phyloP scores from a whole-genome alignment of 2,888 invertebrate genomes.

The Brenthis ino region DNA sequence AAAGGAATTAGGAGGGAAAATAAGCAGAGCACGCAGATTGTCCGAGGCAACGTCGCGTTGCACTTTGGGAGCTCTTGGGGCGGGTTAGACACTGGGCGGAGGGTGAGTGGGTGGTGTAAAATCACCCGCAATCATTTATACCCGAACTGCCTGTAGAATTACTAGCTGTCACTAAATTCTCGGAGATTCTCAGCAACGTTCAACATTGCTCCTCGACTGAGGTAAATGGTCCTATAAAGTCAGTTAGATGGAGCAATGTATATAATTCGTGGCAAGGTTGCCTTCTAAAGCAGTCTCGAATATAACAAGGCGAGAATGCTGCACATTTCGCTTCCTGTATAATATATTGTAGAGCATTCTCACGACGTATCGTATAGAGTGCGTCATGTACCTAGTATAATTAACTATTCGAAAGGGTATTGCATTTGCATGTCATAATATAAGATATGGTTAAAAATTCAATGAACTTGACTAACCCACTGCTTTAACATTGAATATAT shows the following conservation, averaged over 20 bases:
- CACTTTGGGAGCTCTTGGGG: slow-evolving; percentile 65
- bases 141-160: slow-evolving; percentile 81
- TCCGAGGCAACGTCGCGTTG: slow-evolving; percentile 79
- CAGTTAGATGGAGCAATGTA: slow-evolving; percentile 43
- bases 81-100: slow-evolving; percentile 63
- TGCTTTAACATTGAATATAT: too few species aligned
- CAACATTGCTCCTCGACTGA: slow-evolving; percentile 35
- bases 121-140: slow-evolving; percentile 83
- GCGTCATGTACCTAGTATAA: slow-evolving; percentile 35
- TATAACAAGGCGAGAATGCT: slow-evolving; percentile 50
- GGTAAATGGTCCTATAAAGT: slow-evolving; percentile 27
- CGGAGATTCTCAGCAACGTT: slow-evolving; percentile 46
- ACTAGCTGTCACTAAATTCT: slow-evolving; percentile 75
- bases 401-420: slow-evolving; percentile 22
- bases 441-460: neutral
- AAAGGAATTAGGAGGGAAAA: slow-evolving; percentile 81
- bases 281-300: slow-evolving; percentile 45
- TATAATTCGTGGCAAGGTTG: slow-evolving; percentile 22
- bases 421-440: neutral
- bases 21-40: slow-evolving; percentile 82
- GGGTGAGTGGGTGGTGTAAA: slow-evolving; percentile 70
- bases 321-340: slow-evolving; percentile 51
- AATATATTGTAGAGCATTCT: slow-evolving; percentile 48
- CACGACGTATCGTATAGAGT: slow-evolving; percentile 43
- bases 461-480: too few species aligned